phyloP scores from a whole-genome alignment of 2,888 invertebrate genomes.

The Athalia circularis region DNA sequence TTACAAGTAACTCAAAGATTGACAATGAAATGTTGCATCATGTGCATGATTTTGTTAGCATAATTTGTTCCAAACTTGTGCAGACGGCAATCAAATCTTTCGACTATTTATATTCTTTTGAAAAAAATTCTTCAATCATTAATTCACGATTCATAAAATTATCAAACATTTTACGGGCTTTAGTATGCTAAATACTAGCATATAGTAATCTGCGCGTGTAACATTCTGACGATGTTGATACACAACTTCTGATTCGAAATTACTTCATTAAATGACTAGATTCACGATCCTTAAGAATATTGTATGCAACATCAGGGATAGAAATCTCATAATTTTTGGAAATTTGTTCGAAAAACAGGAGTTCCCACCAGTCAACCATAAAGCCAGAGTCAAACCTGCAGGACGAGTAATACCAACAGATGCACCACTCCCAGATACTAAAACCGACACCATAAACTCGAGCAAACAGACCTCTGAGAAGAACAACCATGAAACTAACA shows the following conservation, averaged over 20 bases:
- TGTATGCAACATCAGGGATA: constrained; percentile 33
- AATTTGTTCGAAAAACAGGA: constrained; percentile 74
- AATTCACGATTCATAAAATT: too few species aligned
- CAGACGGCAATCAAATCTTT: neutral
- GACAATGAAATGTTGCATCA: constrained; percentile 32
- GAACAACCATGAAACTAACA: constrained; percentile 68
- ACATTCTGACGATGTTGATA: too few species aligned
- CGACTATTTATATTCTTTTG: too few species aligned
- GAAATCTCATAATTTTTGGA: constrained; percentile 50
- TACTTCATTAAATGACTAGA: too few species aligned
- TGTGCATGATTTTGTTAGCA: constrained; percentile 25
- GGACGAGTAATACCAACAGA: constrained; percentile 72
- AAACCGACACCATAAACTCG: constrained; percentile 72
- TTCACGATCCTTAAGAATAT: too few species aligned
- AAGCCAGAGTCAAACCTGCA: constrained; percentile 74
- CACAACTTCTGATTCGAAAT: too few species aligned
- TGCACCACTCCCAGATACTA: constrained; percentile 71
- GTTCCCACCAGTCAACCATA: constrained; percentile 78
- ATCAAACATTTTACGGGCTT: too few species aligned
- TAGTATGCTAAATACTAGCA: too few species aligned
- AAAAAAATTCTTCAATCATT: too few species aligned
- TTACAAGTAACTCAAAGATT: neutral
- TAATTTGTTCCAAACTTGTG: constrained; percentile 24
- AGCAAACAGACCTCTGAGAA: constrained; percentile 69
- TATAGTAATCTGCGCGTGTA: too few species aligned